A percentile compares a stretch with the other conserved stretches of the same genome.
phyloP scores from a whole-genome alignment of 2,797 vertebrate genomes.

The Tolypeutes matacus region DNA sequence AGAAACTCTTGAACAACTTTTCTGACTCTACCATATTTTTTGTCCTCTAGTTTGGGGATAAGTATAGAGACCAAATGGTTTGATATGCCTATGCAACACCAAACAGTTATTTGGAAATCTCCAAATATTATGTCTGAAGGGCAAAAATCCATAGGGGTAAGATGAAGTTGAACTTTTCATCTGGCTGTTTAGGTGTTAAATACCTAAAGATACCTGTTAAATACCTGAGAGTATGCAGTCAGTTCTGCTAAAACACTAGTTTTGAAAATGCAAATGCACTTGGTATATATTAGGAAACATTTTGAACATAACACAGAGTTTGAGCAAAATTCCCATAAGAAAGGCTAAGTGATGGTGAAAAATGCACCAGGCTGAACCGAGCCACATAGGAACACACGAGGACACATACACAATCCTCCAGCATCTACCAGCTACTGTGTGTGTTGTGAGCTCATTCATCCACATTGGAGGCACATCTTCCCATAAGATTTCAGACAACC shows the following conservation, averaged over 20 bases:
- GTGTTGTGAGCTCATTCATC: not conserved
- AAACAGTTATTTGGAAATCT: not conserved
- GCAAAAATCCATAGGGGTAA: not conserved
- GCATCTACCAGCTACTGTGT: rapidly evolving
- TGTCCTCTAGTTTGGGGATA: not conserved
- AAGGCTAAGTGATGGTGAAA: not conserved
- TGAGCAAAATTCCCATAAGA: not conserved
- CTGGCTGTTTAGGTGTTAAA: not conserved
- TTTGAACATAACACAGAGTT: not conserved
- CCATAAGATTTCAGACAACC: not conserved
- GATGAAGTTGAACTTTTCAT: not conserved
- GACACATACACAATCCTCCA: rapidly evolving
- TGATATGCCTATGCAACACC: not conserved
- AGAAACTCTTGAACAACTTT: not conserved
- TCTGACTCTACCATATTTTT: not conserved
- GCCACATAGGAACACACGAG: not conserved
- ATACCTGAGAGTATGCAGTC: not conserved
- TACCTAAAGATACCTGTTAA: not conserved
- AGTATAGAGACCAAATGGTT: not conserved
- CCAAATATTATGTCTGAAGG: not conserved
- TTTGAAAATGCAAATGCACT: not conserved
- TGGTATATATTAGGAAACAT: not conserved
- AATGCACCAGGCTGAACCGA: not conserved
- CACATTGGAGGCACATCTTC: rapidly evolving
- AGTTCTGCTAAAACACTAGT: not conserved